These are phyloP conservation scores for Verasper variegatus DNA, from an alignment of 2,113 vertebrate species.

Conservation along the genomic window DNA sequence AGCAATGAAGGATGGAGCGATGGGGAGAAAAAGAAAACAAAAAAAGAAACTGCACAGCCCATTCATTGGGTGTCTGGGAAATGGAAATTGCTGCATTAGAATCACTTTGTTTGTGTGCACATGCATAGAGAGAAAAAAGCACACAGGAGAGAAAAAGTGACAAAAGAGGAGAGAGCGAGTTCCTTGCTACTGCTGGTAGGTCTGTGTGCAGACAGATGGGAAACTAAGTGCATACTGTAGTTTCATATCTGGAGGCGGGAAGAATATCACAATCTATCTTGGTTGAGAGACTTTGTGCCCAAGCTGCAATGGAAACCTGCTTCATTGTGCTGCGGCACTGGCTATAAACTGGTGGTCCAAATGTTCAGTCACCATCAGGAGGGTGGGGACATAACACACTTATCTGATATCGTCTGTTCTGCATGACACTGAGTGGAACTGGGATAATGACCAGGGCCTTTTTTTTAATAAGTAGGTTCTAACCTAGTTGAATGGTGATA, in stretches of 20 bases:
- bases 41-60: slow-evolving; percentile 18
- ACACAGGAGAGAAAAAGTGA: slow-evolving; percentile 1
- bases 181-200: slow-evolving; percentile 23
- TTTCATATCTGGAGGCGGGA: slow-evolving; percentile 51
- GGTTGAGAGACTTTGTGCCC: slow-evolving; percentile 49
- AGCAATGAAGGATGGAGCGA: slow-evolving; percentile 41
- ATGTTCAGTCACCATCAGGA: slow-evolving; percentile 45
- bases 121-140: slow-evolving; percentile 3
- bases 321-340: slow-evolving; percentile 55
- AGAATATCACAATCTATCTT: slow-evolving; percentile 58
- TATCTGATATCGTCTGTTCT: slow-evolving; percentile 31
- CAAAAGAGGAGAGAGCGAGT: background rate
- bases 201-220: slow-evolving; percentile 46
- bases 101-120: slow-evolving; percentile 13
- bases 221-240: slow-evolving; percentile 49
- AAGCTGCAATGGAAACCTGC: slow-evolving; percentile 39
- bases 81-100: slow-evolving; percentile 20
- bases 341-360: slow-evolving; percentile 50
- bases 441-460: too few species aligned
- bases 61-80: slow-evolving; percentile 30
- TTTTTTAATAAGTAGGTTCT: background rate
- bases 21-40: slow-evolving; percentile 7
- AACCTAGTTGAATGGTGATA: background rate
- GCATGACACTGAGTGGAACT: background rate
- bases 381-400: slow-evolving; percentile 18